These are phyloP conservation scores for Cyprinus carpio DNA, from an alignment of 2,113 vertebrate genomes.

Conservation along the genomic window DNA sequence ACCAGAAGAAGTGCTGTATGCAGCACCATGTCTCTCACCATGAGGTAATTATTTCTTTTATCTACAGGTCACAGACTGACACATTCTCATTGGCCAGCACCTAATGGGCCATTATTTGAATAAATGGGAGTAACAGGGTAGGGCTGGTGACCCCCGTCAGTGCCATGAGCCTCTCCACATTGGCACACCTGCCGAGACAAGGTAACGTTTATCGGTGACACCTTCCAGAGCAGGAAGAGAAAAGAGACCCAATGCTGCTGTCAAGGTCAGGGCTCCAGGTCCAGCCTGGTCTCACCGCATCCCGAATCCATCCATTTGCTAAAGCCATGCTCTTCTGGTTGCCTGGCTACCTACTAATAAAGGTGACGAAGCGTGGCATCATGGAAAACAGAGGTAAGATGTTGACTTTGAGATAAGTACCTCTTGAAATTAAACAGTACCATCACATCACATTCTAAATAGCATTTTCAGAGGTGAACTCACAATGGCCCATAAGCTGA, in stretches of 20 bases:
- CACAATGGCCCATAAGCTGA: slow-evolving; percentile 73
- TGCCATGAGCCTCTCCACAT: slow-evolving; percentile 76
- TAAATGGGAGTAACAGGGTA: slow-evolving; percentile 78
- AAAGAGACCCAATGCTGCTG: slow-evolving; percentile 75
- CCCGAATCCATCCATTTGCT: slow-evolving; percentile 74
- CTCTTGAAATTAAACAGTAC: slow-evolving; percentile 75
- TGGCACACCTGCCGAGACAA: slow-evolving; percentile 84
- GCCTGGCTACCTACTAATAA: slow-evolving; percentile 81
- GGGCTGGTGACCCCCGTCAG: slow-evolving; percentile 77
- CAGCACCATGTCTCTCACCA: slow-evolving; percentile 62
- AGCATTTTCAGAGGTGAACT: slow-evolving; percentile 80
- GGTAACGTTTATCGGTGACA: slow-evolving; percentile 83
- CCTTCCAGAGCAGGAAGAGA: slow-evolving; percentile 71
- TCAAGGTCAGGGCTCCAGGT: slow-evolving; percentile 76
- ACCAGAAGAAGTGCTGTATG: slow-evolving; percentile 74
- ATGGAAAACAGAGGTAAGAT: slow-evolving; percentile 77
- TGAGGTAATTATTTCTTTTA: slow-evolving; percentile 82
- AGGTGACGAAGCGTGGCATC: slow-evolving; percentile 69
- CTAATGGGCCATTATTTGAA: slow-evolving; percentile 85
- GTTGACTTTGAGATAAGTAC: slow-evolving; percentile 78
- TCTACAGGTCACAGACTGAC: slow-evolving; percentile 76
- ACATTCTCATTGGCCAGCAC: slow-evolving; percentile 76
- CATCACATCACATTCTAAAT: slow-evolving; percentile 76
- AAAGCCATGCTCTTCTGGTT: slow-evolving; percentile 72
- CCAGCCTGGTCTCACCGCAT: slow-evolving; percentile 67